Base-by-base conservation (phyloP, 2,113 vertebrate species). In the Bubalus kerabau region DNA sequence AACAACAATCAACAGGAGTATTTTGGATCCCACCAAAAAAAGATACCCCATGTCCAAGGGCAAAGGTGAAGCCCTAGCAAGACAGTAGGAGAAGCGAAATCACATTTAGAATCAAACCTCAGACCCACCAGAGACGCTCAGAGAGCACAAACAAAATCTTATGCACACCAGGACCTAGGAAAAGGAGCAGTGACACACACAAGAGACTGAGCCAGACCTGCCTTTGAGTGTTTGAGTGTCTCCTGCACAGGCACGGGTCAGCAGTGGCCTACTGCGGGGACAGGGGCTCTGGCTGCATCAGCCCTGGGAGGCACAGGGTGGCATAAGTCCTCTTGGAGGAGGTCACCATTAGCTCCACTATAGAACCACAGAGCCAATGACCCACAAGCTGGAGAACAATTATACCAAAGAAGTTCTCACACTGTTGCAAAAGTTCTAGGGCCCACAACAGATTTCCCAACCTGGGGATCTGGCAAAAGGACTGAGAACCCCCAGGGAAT, bases 221-320 rank as follows among this genome's bases (percentile, higher is more conserved):
- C 5, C 67, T 71, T 71, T 23, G 67, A 40, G n/a, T 23, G 19
- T 23, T 13, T 71, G 67, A 71, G n/a, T 11, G 17, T 71, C 67
- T 74, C 67, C 10, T 40, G 10, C 0, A 0, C 19, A 40, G 67
- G n/a, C 67, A 40, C 0, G 1, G 19, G 21, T 23, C 67, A 40
- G 5, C 19, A 74, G 19, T 11, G 21, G 67, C 67, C n/a, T 40
- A 40, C 21, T 74, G 19, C n/a, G 0, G 67, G 36, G n/a, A 74
- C 19, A 71, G 67, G 19, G 6, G 1, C n/a, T 71, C 64, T 71
- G 9, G 9, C 19, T 74, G 5, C 19, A 40, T 13, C 67, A 74
- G 67, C 67, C 19, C 67, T 40, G n/a, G 67, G 36, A 74, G 36
- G 36, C 1, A 0, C 10, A 74, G 21, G 3, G 36, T 40, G 67